Base-by-base conservation (phyloP, 2,113 vertebrate genomes). In the Oriolus oriolus region DNA sequence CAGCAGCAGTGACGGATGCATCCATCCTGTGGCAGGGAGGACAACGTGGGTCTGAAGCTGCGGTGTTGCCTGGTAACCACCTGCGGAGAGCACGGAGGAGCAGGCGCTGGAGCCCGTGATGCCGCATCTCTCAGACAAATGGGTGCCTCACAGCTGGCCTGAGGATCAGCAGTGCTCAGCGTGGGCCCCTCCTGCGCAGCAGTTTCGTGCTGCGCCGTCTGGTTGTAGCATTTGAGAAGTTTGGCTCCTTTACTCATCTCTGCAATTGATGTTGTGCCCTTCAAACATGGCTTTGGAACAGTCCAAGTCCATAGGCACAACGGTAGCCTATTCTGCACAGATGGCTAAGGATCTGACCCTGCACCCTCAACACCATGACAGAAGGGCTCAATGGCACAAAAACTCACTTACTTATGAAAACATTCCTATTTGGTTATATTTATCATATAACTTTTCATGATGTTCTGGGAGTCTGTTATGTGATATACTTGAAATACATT, bases 41-140 rank as follows among this genome's bases (percentile, higher is more conserved):
- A 83, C 76, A 35, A 45, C 0, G 26, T 0, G 11, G 64, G 47
- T 14, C 76, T 61, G 89, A 68, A 87, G 71, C 71, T 22, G 61
- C 39, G 28, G 59, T 27, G 89, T 93, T 97, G 96, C 94, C 89
- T 75, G 95, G 96, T 87, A 90, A 97, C 91, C 77, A 87, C 87
- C 87, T 76, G 94, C 66, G 3, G 39, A 63, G 63, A 93, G 94
- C 79, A 54, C 19, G 44, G 10, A 41, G 56, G 61, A 78, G 39
- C 39, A 14, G 47, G 57, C 2, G 2, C 57, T 68, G 74, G 65
- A 71, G 81, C 78, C 73, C 21, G 1, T 0, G 23, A 64, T 10
- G 21, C 93, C 14, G 4, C 88, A 39, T 84, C 91, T 50, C 87
- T 33, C 84, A 84, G 88, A 84, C 81, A 78, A 78, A 39, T 1